Percentiles rank a stretch among this genome's conserved stretches.
phyloP scores from a whole-genome alignment of 2,888 invertebrate genomes.

The Aspidiotus rigidus region DNA sequence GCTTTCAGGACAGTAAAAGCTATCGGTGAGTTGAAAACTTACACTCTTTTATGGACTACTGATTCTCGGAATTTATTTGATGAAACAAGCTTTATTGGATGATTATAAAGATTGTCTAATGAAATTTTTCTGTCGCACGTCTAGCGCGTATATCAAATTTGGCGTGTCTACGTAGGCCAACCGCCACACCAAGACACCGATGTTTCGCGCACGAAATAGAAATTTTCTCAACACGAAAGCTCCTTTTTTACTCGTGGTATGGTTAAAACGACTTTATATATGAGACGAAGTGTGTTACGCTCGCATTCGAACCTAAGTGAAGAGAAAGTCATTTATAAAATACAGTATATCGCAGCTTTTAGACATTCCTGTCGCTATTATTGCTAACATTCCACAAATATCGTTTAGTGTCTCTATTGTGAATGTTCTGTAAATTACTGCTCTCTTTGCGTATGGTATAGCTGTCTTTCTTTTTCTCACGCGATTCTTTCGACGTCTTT shows the following conservation, averaged over 20 bases:
- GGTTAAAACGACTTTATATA: conserved; percentile 28
- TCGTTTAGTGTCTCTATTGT: conserved; percentile 33
- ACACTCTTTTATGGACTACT: too few species aligned
- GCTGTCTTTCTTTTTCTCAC: conserved; percentile 7
- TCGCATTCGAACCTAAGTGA: background rate
- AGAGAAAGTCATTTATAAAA: conserved; percentile 32
- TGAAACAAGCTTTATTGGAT: too few species aligned
- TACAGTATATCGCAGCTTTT: conserved; percentile 34
- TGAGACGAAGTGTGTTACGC: conserved; percentile 23
- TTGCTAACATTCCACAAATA: conserved; percentile 35
- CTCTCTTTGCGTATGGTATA: conserved; percentile 15
- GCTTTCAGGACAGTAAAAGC: too few species aligned
- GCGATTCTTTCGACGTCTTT: background rate
- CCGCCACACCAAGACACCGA: too few species aligned
- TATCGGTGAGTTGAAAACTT: too few species aligned
- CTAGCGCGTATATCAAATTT: too few species aligned
- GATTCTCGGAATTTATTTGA: too few species aligned
- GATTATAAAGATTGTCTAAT: too few species aligned
- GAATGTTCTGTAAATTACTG: conserved; percentile 24
- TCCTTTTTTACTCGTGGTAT: background rate
- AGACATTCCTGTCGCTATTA: conserved; percentile 34
- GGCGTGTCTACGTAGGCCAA: too few species aligned
- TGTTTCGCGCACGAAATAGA: too few species aligned
- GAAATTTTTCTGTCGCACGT: too few species aligned
- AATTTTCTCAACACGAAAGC: too few species aligned